These are phyloP conservation scores for Cryptoleucopteryx plumbea DNA, from an alignment of 2,113 vertebrate genomes.

Conservation along the genomic window DNA sequence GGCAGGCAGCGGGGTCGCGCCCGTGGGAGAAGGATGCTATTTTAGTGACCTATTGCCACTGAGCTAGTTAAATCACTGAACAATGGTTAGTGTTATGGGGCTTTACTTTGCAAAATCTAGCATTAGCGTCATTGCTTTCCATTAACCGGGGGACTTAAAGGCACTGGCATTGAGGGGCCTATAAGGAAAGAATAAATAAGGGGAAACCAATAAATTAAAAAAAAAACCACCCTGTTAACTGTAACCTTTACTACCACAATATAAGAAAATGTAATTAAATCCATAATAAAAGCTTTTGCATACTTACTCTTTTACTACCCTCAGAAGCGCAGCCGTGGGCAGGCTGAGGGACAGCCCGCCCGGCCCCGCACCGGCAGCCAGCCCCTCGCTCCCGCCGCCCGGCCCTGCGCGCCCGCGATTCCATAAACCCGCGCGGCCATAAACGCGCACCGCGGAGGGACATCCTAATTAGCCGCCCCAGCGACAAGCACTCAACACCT, in stretches of 20 bases:
- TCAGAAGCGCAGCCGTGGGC: too few species aligned
- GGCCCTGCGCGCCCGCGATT: too few species aligned
- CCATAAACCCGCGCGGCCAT: too few species aligned
- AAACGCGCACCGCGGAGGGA: too few species aligned
- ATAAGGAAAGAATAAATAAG: slow-evolving; percentile 12
- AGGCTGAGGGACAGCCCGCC: too few species aligned
- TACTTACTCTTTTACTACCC: slow-evolving; percentile 4
- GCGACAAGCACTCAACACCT: too few species aligned
- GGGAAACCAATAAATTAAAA: slow-evolving; percentile 2
- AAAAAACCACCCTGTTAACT: not conserved
- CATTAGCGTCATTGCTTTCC: slow-evolving; percentile 52
- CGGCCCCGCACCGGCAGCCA: too few species aligned
- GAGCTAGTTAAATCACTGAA: slow-evolving; percentile 68
- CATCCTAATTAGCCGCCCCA: too few species aligned
- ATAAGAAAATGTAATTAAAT: slow-evolving; percentile 7
- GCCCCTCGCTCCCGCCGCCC: too few species aligned
- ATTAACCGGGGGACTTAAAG: slow-evolving; percentile 44
- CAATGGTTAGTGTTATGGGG: slow-evolving; percentile 54
- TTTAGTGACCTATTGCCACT: slow-evolving; percentile 66
- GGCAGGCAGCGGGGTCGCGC: slow-evolving; percentile 35
- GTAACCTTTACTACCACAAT: slow-evolving; percentile 23
- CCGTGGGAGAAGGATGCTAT: slow-evolving; percentile 51
- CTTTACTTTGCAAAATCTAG: slow-evolving; percentile 65
- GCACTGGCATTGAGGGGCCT: slow-evolving; percentile 7
- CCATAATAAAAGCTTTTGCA: slow-evolving; percentile 32